These are phyloP conservation scores for Melanchra persicariae DNA, from an alignment of 2,888 invertebrate genomes.

Conservation along the genomic window DNA sequence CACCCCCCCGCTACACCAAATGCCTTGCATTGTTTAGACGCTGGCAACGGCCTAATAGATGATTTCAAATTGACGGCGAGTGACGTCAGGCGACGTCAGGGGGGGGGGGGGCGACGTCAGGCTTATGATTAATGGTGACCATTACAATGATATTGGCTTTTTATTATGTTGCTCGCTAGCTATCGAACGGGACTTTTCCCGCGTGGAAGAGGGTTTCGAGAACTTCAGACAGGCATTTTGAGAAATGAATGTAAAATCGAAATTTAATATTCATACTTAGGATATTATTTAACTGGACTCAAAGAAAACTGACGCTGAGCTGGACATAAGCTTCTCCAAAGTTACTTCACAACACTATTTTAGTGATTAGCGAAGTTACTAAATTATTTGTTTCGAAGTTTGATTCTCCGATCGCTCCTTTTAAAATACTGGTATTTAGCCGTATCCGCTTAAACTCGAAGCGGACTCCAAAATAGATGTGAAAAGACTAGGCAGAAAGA, in stretches of 20 bases:
- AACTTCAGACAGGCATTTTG: too few species aligned
- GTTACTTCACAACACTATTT: too few species aligned
- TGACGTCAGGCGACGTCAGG: slow-evolving; percentile 44
- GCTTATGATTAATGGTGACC: slow-evolving; percentile 52
- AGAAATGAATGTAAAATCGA: background rate
- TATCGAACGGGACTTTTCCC: background rate
- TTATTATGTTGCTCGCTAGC: slow-evolving; percentile 18
- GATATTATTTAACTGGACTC: background rate
- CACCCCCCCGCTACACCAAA: slow-evolving; percentile 34
- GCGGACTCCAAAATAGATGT: too few species aligned
- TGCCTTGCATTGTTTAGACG: slow-evolving; percentile 52
- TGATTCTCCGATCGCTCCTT: too few species aligned
- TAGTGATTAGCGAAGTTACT: too few species aligned
- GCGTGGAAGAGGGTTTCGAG: too few species aligned
- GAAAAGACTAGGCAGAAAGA: too few species aligned
- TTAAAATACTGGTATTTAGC: too few species aligned
- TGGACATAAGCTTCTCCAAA: background rate
- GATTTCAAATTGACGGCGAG: slow-evolving; percentile 47
- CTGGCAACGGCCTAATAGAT: slow-evolving; percentile 42
- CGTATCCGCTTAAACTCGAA: too few species aligned
- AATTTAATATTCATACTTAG: too few species aligned
- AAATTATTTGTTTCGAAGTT: too few species aligned
- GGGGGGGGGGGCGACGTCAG: slow-evolving; percentile 16
- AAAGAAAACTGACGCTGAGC: background rate
- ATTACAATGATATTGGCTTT: slow-evolving; percentile 32